Base-by-base conservation (phyloP, 2,113 vertebrate genomes). In the Cavia aperea region DNA sequence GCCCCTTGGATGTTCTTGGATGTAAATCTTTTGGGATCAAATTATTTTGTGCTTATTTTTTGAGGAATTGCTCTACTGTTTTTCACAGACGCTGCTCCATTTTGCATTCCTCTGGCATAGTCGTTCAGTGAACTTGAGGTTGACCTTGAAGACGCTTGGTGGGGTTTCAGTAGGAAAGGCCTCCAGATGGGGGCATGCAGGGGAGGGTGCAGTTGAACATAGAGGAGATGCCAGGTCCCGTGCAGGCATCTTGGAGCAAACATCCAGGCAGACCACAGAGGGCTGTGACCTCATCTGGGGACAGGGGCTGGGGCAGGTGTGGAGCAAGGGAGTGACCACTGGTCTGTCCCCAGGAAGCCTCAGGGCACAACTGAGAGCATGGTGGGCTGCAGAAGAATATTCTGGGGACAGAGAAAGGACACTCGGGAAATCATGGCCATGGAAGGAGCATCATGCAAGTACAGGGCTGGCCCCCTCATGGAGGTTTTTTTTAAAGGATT, bases 181-280 rank as follows among this genome's bases (percentile, higher is more conserved):
- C 7, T 39, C 31, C n/a, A 16, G n/a, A 4, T 79, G 36, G 33
- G 39, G 18, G 49, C 16, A 1, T 31, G 31, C 63, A 46, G 43
- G 33, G 60, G 31, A 7, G 24, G 43, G 60, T 1, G 1, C 39
- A 43, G 70, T 54, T 36, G 46, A 19, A 81, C 0, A 19, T 5
- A 0, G 3, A 62, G 33, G 13, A 43, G 18, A 85, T 9, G 43
- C 60, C 11, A 4, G 63, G 19, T 5, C 31, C 2, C 29, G 1
- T 9, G 39, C 0, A 0, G 49, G 39, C 0, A 0, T 49, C 43
- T 5, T 8, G 23, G 63, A 29, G 49, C 23, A 7, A 19, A 21
- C 77, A 33, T 18, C 11, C 5, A 13, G 83, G 7, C 70, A 18
- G 75, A 18, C 8, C 60, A 19, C 51, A 14, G 26, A 89, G 77